Evolutionary conservation across 2,113 vertebrate species (phyloP).

Genomic region (Sturnus vulgaris): DNA sequence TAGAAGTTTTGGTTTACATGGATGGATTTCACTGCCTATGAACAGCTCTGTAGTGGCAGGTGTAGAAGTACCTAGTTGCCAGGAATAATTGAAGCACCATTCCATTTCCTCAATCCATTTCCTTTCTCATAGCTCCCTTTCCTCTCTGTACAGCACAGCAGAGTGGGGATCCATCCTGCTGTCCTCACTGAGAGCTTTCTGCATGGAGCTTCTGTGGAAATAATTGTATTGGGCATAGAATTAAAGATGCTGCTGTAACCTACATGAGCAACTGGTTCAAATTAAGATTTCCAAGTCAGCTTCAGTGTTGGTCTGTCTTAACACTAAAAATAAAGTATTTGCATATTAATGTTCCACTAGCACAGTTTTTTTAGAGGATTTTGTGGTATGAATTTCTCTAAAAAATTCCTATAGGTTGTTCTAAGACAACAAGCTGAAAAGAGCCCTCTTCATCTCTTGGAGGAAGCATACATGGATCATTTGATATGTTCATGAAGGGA

Average conservation of each 20-base stretch:
- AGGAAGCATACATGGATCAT: background rate
- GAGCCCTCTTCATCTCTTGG: background rate
- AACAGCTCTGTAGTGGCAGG: background rate
- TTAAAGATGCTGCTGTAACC: background rate
- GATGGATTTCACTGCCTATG: background rate
- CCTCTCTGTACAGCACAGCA: background rate
- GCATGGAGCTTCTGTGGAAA: background rate
- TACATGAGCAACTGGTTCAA: background rate
- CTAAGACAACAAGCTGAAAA: background rate
- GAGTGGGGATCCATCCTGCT: background rate
- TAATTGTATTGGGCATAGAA: background rate
- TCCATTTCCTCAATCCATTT: background rate
- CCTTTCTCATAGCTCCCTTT: background rate
- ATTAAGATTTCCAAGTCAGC: background rate
- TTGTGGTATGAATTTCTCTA: background rate
- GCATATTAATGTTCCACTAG: background rate
- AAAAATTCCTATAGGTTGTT: background rate
- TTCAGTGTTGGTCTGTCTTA: background rate
- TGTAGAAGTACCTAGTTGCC: background rate
- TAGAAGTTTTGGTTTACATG: background rate
- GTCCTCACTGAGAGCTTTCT: background rate
- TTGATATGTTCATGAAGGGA: background rate
- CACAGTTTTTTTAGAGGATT: background rate
- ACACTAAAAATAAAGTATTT: background rate
- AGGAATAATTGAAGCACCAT: background rate